These are phyloP conservation scores for Cyanoramphus novaezelandiae DNA, from an alignment of 2,113 vertebrate species.

Conservation along the genomic window DNA sequence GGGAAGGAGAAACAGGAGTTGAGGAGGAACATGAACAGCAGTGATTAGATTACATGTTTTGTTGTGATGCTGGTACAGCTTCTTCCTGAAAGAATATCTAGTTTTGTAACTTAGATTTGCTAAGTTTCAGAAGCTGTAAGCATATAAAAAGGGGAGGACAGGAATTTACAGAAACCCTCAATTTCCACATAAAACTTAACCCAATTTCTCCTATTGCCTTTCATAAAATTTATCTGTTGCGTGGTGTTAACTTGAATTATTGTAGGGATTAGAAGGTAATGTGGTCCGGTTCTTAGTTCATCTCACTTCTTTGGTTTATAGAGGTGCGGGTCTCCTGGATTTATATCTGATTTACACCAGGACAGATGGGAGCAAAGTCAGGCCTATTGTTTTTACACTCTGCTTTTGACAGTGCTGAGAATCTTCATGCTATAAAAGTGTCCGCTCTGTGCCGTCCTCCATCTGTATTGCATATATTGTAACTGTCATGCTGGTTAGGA, in stretches of 20 bases:
- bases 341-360: slow-evolving; percentile 33
- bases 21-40: background rate
- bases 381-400: slow-evolving; percentile 21
- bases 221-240: background rate
- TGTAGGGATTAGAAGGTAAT: slow-evolving; percentile 19
- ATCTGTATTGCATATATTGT: slow-evolving; percentile 57
- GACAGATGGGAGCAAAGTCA: slow-evolving; percentile 10
- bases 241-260: slow-evolving; percentile 14
- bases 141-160: background rate
- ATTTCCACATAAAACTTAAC: slow-evolving; percentile 16
- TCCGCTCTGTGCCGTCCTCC: background rate
- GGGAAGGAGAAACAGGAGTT: background rate
- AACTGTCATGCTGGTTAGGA: slow-evolving; percentile 43
- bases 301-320: slow-evolving; percentile 17
- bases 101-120: background rate
- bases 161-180: background rate
- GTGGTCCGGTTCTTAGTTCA: background rate
- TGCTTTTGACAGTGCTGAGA: slow-evolving; percentile 41
- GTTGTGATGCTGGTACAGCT: background rate
- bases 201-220: background rate
- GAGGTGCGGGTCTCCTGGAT: background rate
- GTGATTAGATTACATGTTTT: background rate
- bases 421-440: slow-evolving; percentile 50
- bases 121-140: slow-evolving; percentile 5
- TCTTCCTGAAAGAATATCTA: background rate